Percentiles rank a stretch among this genome's conserved stretches.
Evolutionary conservation across 2,888 invertebrate genomes (phyloP).

Genomic region (Nephrotoma flavescens): DNA sequence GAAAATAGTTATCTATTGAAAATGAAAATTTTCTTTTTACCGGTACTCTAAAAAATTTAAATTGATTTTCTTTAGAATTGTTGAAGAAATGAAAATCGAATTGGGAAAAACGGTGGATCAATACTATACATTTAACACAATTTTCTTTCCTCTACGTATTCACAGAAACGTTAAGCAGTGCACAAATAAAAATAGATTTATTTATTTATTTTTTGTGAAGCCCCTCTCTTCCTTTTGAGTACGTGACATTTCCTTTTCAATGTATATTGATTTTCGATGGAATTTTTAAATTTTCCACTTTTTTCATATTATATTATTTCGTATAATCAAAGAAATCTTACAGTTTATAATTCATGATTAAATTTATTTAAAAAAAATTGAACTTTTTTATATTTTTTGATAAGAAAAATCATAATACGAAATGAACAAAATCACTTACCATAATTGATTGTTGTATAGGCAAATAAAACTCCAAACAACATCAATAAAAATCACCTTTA

Average conservation of each 20-base stretch:
- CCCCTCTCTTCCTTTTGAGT: background rate
- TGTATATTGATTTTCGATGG: background rate
- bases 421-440: background rate
- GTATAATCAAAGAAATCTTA: background rate
- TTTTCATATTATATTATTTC: background rate
- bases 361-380: background rate
- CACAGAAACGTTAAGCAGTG: too few relatives aligned
- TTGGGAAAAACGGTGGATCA: too few relatives aligned
- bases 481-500: background rate
- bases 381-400: background rate
- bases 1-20: background rate
- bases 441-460: background rate
- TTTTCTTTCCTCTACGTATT: too few relatives aligned
- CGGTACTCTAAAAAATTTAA: background rate
- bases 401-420: background rate
- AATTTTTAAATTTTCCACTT: background rate
- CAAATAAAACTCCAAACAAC: background rate
- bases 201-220: background rate
- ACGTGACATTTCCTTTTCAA: background rate
- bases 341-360: background rate
- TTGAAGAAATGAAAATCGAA: background rate
- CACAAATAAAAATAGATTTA: background rate
- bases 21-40: background rate
- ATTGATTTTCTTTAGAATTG: background rate
- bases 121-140: too few relatives aligned